Base-by-base conservation (phyloP, 1,140 invertebrate species). In the Aethina tumida region DNA sequence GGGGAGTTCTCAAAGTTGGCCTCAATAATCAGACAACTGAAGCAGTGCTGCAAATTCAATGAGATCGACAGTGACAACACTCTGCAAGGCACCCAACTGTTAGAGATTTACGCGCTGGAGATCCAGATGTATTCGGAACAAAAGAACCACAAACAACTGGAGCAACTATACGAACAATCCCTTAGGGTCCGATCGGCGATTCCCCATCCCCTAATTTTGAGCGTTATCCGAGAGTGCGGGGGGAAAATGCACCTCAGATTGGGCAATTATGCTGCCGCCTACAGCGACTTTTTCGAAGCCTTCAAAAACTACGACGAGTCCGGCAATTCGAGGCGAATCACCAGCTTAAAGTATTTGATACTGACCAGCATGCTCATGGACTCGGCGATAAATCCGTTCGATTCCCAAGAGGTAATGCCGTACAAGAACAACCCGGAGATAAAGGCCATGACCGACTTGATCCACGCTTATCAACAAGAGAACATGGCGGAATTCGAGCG, bases 251-350 rank as follows among this genome's bases (percentile, higher is more conserved):
- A 99, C 69, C 66, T 99, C 26, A 74, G 95, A 32, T 93, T 97
- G 68, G 91, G 90, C 13, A 91, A 97, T 66, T 99, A 97, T 65
- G 93, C 97, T 60, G 43, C 42, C 9, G 94, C 96, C 4, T 94
- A 99, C 62, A 97, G 91, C 2, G 95, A 99, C 59, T 99, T 98
- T 66, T 99, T 99, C 67, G 94, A 98, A 67, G 96, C 96, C 2
- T 99, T 99, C 62, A 99, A 99, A 69, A 99, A 98, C 65, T 99
- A 99, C 62, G 96, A 99, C 71, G 95, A 99, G 67, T 96, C 92
- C 20, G 95, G 96, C 8, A 96, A 86, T 48, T 90, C 91, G 21
- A 70, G 95, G 39, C 70, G 96, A 48, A 97, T 93, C 9, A 96
- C 91, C 0, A 99, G 95, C 62, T 67, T 99, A n/a, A 99, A 99